A percentile compares a stretch with the other conserved stretches of the same genome.
phyloP scores from a whole-genome alignment of 64 coral and sea anemone species.

The Montipora cactus region DNA sequence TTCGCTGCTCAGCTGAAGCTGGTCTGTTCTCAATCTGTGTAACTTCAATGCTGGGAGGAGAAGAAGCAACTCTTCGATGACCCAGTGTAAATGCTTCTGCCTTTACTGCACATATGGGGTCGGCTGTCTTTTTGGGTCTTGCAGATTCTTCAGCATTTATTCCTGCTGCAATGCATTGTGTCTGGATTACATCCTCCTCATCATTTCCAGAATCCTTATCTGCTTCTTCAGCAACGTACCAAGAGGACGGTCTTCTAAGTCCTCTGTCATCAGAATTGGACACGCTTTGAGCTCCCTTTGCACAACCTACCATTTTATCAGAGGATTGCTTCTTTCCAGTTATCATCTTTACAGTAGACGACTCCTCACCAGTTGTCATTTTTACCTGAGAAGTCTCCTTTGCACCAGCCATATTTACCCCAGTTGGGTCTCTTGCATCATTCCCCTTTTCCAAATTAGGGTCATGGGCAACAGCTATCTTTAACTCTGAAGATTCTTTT shows the following conservation, averaged over 20 bases:
- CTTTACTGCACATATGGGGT: not conserved
- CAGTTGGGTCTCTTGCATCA: not conserved
- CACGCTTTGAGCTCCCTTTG: not conserved
- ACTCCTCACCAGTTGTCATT: not conserved
- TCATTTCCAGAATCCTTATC: not conserved
- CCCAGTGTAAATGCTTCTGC: slow-evolving; percentile 19
- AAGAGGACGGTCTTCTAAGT: not conserved
- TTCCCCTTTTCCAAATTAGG: not conserved
- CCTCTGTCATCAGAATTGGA: not conserved
- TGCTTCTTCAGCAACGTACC: not conserved
- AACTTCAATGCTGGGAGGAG: slow-evolving; percentile 18
- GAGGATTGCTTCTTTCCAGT: not conserved
- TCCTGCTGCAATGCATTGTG: not conserved
- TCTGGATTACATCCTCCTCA: not conserved
- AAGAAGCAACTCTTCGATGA: slow-evolving; percentile 45
- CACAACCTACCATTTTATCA: not conserved
- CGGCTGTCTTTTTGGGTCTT: not conserved
- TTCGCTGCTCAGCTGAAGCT: not conserved
- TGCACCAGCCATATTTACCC: not conserved
- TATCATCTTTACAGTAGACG: not conserved
- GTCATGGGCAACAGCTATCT: not conserved
- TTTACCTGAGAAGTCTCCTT: not conserved
- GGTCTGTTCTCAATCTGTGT: not conserved
- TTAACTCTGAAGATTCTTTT: not conserved
- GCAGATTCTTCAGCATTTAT: not conserved